Evolutionary conservation across 2,113 vertebrate species (phyloP).

Genomic region (Heterocephalus glaber): DNA sequence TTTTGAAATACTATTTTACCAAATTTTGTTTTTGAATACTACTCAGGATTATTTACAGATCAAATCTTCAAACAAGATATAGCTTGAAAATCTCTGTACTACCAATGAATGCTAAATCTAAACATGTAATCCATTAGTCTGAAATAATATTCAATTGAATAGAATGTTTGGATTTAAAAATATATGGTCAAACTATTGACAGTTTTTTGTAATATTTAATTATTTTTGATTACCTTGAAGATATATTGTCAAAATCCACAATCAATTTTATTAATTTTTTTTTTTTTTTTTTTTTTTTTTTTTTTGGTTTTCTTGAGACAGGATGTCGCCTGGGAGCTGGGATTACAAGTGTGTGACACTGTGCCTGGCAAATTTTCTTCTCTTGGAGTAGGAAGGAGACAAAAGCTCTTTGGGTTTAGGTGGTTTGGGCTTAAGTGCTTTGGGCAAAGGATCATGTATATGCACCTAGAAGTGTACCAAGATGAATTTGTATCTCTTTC

Average conservation of each 20-base stretch:
- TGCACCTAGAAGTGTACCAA: neutral
- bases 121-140: neutral
- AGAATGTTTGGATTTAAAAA: neutral
- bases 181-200: neutral
- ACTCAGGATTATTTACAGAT: constrained; percentile 4
- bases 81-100: neutral
- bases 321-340: neutral
- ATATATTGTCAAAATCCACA: neutral
- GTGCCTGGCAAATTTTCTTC: neutral
- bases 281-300: neutral
- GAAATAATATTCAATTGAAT: neutral
- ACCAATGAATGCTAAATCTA: neutral
- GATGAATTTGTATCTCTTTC: neutral
- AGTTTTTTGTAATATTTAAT: neutral
- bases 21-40: neutral
- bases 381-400: neutral
- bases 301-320: neutral
- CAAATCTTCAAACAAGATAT: neutral
- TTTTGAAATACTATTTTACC: constrained; percentile 29
- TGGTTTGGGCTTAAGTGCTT: too few relatives aligned
- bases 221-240: constrained; percentile 27
- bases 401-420: neutral
- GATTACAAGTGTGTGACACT: neutral
- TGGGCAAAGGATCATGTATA: neutral
- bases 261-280: neutral